Base-by-base conservation (phyloP, 2,113 vertebrate species). In the Ondatra zibethicus region DNA sequence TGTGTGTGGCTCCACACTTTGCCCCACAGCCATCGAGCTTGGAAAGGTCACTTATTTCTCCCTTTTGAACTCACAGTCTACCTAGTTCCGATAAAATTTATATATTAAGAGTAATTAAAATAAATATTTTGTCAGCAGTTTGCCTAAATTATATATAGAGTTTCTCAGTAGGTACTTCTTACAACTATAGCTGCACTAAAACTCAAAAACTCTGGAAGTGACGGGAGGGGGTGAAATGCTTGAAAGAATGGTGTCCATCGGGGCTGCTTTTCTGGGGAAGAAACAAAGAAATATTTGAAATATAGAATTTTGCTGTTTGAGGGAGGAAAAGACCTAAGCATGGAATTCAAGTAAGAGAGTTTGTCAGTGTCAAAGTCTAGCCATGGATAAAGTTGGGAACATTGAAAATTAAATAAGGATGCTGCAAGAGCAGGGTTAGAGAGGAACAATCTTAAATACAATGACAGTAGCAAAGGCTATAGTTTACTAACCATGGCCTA, bases 61-160 rank as follows among this genome's bases (percentile, higher is more conserved):
- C 88, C 45, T 17, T 36, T 66, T 58, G 68, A 72, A 81, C 19
- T 58, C 80, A 68, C 94, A 61, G 61, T 80, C 70, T 93, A 95
- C 88, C 90, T 97, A 91, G 52, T 92, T 75, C 47, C 73, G 90
- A 50, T 47, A 93, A 39, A 96, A 96, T 92, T 91, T 92, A 92
- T 68, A 87, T 78, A 96, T 75, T 91, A 93, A 77, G 96, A 81
- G 80, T 91, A 97, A 97, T 95, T 96, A 96, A 97, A 97, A 92
- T 50, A 78, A 96, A 91, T 65, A 19, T 84, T 93, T 94, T 77
- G 75, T 86, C 91, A 91, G 86, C 39, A 89, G 82, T 97, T 92
- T 95, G 65, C 52, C 61, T 95, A 93, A 96, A 95, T 96, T 86
- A 95, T 77, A 94, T 65, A 92, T 7, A 72, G 65, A 66, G 19